Conservation (phyloP, 2,888 invertebrate genomes). For the Anorthoa munda region DNA sequence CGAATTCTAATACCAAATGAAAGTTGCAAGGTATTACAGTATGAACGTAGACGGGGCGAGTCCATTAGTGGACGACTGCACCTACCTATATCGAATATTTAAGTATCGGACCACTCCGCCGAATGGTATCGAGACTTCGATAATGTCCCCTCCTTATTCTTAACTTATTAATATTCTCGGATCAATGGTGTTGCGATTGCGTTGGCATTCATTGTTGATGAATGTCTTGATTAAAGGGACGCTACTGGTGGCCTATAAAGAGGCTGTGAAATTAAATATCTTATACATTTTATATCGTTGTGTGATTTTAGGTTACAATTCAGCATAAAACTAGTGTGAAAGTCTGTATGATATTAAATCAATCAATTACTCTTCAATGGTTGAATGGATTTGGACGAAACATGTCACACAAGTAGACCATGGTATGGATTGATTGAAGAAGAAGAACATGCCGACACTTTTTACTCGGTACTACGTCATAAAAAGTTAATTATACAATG, state of each 20-base stretch:
- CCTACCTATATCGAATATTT: slow-evolving; percentile 54
- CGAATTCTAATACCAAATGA: slow-evolving; percentile 37
- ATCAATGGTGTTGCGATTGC: slow-evolving; percentile 2
- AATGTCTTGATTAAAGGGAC: neutral
- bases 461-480: too few relatives aligned
- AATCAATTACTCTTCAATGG: too few relatives aligned
- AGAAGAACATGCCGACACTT: too few relatives aligned
- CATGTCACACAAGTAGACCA: too few relatives aligned
- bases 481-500: too few relatives aligned
- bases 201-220: slow-evolving; percentile 11
- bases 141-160: slow-evolving; percentile 52
- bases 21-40: slow-evolving; percentile 59
- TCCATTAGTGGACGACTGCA: slow-evolving; percentile 59
- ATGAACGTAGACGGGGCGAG: slow-evolving; percentile 48
- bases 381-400: too few relatives aligned
- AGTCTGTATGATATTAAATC: too few relatives aligned
- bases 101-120: slow-evolving; percentile 58
- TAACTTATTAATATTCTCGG: slow-evolving; percentile 42
- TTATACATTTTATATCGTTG: too few relatives aligned
- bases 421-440: too few relatives aligned
- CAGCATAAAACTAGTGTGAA: too few relatives aligned
- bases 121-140: slow-evolving; percentile 45
- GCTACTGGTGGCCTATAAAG: neutral
- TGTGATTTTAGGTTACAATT: too few relatives aligned
- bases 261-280: too few relatives aligned